Conservation (phyloP, 2,113 vertebrate genomes). For the Cephalopholis sonnerati region DNA sequence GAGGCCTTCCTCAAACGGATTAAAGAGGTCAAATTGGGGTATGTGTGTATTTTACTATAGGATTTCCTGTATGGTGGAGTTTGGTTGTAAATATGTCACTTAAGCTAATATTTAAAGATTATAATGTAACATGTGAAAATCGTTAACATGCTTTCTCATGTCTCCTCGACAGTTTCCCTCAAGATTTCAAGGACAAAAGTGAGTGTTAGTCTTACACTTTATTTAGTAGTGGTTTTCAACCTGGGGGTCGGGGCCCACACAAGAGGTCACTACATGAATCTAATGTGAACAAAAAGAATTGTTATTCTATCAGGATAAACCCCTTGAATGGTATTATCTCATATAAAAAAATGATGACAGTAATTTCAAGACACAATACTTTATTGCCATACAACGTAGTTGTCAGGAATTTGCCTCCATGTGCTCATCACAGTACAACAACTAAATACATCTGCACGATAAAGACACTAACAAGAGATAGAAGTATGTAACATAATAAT, state of each 20-base stretch:
- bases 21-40: constrained; percentile 88
- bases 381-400: too few relatives aligned
- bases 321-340: neutral
- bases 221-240: constrained; percentile 4
- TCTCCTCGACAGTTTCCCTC: constrained; percentile 87
- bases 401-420: too few relatives aligned
- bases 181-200: constrained; percentile 92
- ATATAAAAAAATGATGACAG: neutral
- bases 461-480: too few relatives aligned
- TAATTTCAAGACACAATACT: too few relatives aligned
- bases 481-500: too few relatives aligned
- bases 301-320: neutral
- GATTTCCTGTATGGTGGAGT: neutral
- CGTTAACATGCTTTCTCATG: constrained; percentile 22
- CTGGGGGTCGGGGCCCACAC: neutral
- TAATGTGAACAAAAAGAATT: neutral
- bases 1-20: constrained; percentile 92
- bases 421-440: too few relatives aligned
- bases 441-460: too few relatives aligned
- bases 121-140: neutral
- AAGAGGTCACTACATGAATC: neutral
- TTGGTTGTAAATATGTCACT: neutral
- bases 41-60: neutral
- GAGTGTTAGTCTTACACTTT: constrained; percentile 62
- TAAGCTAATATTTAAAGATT: neutral